Evolutionary conservation across 1,140 invertebrate species (phyloP).

Genomic region (Cyclina sinensis): DNA sequence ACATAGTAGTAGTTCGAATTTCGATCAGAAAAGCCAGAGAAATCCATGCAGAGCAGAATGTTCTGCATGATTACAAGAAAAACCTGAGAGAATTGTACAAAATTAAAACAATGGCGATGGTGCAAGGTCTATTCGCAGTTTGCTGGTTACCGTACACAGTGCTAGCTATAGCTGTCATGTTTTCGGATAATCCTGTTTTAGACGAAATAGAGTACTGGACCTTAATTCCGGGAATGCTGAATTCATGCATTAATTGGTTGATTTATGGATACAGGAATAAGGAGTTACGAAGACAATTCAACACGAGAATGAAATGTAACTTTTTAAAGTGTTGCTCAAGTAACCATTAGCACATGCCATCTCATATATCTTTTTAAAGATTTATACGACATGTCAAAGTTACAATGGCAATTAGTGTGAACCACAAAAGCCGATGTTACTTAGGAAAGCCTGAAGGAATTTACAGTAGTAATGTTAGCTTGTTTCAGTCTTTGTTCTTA

Average conservation of each 20-base stretch:
- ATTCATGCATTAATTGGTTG: constrained; percentile 47
- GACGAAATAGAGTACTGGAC: neutral
- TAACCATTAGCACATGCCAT: no score
- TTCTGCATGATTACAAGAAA: no score
- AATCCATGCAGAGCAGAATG: no score
- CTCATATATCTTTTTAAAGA: no score
- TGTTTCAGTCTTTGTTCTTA: no score
- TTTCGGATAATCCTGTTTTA: neutral
- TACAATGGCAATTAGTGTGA: no score
- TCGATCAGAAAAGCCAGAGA: neutral
- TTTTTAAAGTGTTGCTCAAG: neutral
- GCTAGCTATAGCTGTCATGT: neutral
- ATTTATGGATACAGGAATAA: constrained; percentile 49
- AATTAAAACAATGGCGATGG: constrained; percentile 2
- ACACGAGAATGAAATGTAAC: neutral
- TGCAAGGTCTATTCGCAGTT: neutral
- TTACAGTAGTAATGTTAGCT: no score
- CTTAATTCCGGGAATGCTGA: neutral
- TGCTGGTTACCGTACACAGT: constrained; percentile 18
- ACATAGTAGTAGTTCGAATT: neutral
- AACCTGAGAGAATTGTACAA: neutral
- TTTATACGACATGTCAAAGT: no score
- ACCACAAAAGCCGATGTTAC: no score
- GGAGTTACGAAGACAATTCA: constrained; percentile 32
- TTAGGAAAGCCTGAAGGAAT: no score